Conservation (phyloP, 2,888 invertebrate species). For the Timema podura region DNA sequence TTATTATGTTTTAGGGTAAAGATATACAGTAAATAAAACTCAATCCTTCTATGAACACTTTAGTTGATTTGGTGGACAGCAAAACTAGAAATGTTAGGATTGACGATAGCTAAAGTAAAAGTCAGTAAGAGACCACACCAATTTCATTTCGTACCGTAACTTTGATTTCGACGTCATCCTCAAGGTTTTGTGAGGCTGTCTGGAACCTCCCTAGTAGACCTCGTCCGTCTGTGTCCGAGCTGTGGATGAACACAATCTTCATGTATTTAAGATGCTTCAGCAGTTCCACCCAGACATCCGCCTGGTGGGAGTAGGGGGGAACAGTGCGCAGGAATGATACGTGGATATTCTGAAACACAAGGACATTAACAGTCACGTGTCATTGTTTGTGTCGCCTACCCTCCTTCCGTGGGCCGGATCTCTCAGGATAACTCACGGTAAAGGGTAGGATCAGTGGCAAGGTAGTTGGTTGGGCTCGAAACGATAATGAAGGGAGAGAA, state of each 20-base stretch:
- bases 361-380: neutral
- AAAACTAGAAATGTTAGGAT: no score
- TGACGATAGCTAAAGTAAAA: no score
- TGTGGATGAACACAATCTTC: slow-evolving; percentile 91
- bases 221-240: slow-evolving; percentile 92
- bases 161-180: slow-evolving; percentile 89
- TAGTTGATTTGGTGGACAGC: no score
- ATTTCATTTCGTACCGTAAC: slow-evolving; percentile 53
- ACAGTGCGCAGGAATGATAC: slow-evolving; percentile 95
- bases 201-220: slow-evolving; percentile 90
- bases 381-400: neutral
- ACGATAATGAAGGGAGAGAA: no score
- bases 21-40: no score
- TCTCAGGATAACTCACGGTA: no score
- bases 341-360: slow-evolving; percentile 76
- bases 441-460: no score
- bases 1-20: no score
- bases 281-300: slow-evolving; percentile 95
- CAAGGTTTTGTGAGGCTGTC: slow-evolving; percentile 85
- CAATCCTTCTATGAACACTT: no score
- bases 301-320: slow-evolving; percentile 98
- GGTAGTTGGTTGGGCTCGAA: no score
- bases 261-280: slow-evolving; percentile 87
- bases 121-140: no score
- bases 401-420: neutral